phyloP scores from a whole-genome alignment of 1,140 invertebrate genomes.

The Phocides pigmalion region DNA sequence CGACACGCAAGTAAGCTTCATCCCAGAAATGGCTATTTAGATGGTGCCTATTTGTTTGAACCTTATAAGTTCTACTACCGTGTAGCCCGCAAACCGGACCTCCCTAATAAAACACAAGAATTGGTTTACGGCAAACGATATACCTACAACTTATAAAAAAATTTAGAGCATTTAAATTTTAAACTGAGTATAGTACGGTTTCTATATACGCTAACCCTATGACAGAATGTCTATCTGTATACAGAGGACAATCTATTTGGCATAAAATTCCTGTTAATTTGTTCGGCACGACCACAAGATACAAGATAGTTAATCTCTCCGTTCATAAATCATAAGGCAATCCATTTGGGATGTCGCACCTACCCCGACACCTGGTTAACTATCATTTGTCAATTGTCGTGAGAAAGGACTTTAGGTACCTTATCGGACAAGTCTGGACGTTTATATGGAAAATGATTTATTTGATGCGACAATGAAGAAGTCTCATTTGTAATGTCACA shows the following conservation, averaged over 20 bases:
- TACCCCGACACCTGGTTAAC: constrained; percentile 21
- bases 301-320: constrained; percentile 7
- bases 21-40: no score
- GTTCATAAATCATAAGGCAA: constrained; percentile 31
- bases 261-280: constrained; percentile 7
- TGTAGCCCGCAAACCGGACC: no score
- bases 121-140: no score
- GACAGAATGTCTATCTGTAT: background rate
- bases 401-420: constrained; percentile 14
- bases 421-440: constrained; percentile 19
- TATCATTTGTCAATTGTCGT: constrained; percentile 32
- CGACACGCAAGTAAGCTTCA: no score
- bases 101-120: no score
- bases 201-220: background rate
- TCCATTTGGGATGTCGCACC: constrained; percentile 25
- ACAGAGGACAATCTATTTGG: background rate
- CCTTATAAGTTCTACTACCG: no score
- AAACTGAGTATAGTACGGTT: no score
- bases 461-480: constrained; percentile 19
- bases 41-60: no score
- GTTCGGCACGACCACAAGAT: constrained; percentile 14
- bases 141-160: no score
- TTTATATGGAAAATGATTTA: constrained; percentile 27
- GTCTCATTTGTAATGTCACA: constrained; percentile 15
- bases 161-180: no score